Percentiles rank a stretch among this genome's conserved stretches.
These are phyloP conservation scores for Phenganax marumi DNA, from an alignment of 92 coral and sea anemone species.

Conservation along the genomic window DNA sequence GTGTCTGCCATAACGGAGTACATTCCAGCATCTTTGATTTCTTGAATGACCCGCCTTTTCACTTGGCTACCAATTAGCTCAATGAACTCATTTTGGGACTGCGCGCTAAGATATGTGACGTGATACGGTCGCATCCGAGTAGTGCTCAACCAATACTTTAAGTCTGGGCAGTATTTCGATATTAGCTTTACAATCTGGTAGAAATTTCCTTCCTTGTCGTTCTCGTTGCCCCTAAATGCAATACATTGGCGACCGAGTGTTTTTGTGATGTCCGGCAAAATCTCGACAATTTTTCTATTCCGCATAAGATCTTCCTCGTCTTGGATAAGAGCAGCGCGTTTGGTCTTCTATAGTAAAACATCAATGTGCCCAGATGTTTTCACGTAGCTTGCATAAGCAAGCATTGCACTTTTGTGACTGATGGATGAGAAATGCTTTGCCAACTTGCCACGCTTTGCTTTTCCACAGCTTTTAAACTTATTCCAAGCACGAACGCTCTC, in stretches of 20 bases:
- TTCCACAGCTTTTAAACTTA: not conserved
- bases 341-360: not conserved
- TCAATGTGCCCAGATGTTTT: not conserved
- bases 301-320: not conserved
- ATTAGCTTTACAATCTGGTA: not conserved
- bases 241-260: slow-evolving; percentile 7
- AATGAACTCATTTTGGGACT: slow-evolving; percentile 7
- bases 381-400: not conserved
- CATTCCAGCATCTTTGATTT: not conserved
- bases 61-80: not conserved
- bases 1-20: not conserved
- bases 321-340: not conserved
- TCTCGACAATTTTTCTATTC: not conserved
- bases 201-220: not conserved
- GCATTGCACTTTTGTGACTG: not conserved
- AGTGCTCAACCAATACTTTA: not conserved
- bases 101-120: not conserved
- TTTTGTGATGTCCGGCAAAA: not conserved
- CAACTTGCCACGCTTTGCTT: not conserved
- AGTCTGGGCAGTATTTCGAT: not conserved
- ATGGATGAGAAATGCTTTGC: not conserved
- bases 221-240: not conserved
- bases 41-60: not conserved
- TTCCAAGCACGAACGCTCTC: not conserved
- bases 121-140: not conserved